phyloP scores from a whole-genome alignment of 2,113 vertebrate species.

The Sarotherodon lohbergeri region DNA sequence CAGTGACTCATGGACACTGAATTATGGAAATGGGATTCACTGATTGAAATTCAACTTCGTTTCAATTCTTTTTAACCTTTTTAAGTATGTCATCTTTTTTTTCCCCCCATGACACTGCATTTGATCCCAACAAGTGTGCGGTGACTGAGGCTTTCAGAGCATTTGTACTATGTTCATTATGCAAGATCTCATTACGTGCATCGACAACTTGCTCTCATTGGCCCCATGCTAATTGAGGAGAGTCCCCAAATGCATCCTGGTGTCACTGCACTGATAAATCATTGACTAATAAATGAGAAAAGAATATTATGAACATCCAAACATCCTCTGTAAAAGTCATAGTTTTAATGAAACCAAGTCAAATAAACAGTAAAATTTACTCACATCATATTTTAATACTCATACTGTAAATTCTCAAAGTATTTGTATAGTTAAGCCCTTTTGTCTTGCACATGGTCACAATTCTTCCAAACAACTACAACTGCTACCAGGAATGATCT shows the following conservation, averaged over 20 bases:
- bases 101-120: neutral
- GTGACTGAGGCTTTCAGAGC: conserved; percentile 4
- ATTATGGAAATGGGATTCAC: conserved; percentile 58
- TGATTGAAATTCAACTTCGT: conserved; percentile 52
- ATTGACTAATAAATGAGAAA: neutral
- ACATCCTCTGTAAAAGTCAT: neutral
- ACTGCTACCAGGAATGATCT: neutral
- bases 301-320: neutral
- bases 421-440: neutral
- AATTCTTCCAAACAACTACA: neutral
- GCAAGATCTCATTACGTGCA: neutral
- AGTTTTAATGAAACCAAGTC: neutral
- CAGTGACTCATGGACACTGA: conserved; percentile 4
- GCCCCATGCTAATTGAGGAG: neutral
- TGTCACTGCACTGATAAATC: neutral
- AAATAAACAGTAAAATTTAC: neutral
- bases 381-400: neutral
- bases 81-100: neutral
- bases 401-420: neutral
- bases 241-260: neutral
- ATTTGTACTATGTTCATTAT: neutral
- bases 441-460: neutral
- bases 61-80: conserved; percentile 43
- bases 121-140: conserved; percentile 14
- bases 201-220: neutral